Conservation (phyloP, 92 coral and sea anemone genomes). For the Epizoanthus stellaris region DNA sequence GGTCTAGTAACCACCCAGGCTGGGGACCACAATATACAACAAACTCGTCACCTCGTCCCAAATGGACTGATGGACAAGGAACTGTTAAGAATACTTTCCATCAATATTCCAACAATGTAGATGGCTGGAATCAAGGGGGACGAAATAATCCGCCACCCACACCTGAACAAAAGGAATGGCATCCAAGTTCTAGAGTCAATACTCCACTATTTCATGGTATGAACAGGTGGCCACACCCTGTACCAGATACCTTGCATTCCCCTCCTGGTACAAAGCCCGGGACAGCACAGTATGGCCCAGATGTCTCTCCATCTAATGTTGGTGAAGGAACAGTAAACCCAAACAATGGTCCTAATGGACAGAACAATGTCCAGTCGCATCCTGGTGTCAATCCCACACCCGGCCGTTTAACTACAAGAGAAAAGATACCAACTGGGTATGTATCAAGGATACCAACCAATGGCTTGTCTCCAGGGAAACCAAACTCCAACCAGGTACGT, state of each 20-base stretch:
- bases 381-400: conserved; percentile 22
- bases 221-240: conserved; percentile 19
- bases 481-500: conserved; percentile 2
- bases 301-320: conserved; percentile 9
- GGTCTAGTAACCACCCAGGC: neutral
- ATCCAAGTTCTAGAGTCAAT: neutral
- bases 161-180: neutral
- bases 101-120: conserved; percentile 12
- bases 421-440: conserved; percentile 31
- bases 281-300: neutral
- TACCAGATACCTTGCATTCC: neutral
- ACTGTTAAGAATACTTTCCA: neutral
- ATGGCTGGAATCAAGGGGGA: neutral
- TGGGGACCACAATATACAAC: conserved; percentile 30
- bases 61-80: neutral
- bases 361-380: conserved; percentile 1
- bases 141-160: conserved; percentile 5
- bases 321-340: neutral
- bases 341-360: neutral
- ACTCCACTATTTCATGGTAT: neutral
- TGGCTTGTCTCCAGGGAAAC: too few relatives aligned
- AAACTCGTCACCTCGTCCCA: neutral
- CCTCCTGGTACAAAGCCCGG: neutral
- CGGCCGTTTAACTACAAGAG: conserved; percentile 27
- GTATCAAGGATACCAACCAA: neutral